These are phyloP conservation scores for Nipponacmea schrenckii DNA, from an alignment of 2,888 invertebrate genomes.

Conservation along the genomic window DNA sequence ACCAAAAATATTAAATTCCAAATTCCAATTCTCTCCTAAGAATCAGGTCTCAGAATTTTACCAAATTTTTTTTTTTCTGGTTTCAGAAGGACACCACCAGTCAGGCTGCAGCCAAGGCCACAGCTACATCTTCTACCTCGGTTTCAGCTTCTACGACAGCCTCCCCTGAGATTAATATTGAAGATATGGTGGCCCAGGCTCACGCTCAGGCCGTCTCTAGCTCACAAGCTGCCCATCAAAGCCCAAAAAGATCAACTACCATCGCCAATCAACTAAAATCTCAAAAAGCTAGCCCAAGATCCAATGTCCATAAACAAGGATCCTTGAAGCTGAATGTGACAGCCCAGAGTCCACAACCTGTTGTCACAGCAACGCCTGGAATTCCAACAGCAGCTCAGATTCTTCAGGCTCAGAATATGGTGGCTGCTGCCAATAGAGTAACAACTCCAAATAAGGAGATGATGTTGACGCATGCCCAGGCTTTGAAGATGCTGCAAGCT, in stretches of 20 bases:
- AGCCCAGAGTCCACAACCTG: background rate
- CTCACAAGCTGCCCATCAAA: background rate
- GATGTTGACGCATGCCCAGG: conserved; percentile 1
- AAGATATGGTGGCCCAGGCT: background rate
- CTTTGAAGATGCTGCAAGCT: background rate
- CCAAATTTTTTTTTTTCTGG: no score
- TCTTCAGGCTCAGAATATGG: background rate
- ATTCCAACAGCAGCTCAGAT: background rate
- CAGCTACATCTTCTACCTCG: no score
- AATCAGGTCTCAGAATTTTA: no score
- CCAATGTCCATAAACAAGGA: background rate
- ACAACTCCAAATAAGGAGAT: conserved; percentile 1
- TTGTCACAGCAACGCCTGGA: background rate
- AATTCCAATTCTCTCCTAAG: no score
- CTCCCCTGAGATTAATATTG: background rate
- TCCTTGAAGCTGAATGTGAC: background rate
- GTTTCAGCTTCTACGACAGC: background rate
- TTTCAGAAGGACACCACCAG: no score
- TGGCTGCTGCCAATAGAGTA: background rate
- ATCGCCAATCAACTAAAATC: background rate
- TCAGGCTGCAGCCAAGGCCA: no score
- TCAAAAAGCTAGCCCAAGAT: background rate
- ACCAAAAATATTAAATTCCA: no score
- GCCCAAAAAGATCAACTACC: background rate
- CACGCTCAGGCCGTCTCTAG: background rate